These are phyloP conservation scores for Pristionchus entomophagus DNA, from an alignment of 2,888 invertebrate species.

Conservation along the genomic window DNA sequence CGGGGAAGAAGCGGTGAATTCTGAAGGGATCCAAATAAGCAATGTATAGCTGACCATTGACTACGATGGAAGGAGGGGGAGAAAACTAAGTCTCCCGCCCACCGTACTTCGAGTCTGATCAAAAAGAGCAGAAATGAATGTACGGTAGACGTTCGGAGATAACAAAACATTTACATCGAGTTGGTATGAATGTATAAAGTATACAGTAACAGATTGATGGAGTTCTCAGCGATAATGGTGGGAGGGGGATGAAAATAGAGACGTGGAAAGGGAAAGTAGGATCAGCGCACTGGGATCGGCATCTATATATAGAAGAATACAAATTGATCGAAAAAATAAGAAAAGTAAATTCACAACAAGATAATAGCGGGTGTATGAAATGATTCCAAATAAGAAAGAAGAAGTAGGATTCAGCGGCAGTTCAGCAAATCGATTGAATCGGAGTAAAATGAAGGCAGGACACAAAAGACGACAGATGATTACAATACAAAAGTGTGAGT, in stretches of 20 bases:
- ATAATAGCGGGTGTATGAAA: not conserved
- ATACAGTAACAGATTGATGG: conserved; percentile 36
- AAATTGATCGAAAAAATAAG: not conserved
- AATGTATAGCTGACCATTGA: conserved; percentile 29
- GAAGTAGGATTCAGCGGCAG: not conserved
- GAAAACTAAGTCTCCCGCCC: not conserved
- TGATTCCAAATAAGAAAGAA: conserved; percentile 4
- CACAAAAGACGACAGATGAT: not conserved
- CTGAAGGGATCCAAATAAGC: not conserved
- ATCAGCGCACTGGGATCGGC: conserved; percentile 2
- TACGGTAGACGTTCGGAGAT: not conserved
- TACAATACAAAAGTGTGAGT: not conserved
- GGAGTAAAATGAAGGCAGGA: not conserved
- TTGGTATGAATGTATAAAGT: conserved; percentile 29
- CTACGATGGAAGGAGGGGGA: not conserved
- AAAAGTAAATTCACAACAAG: conserved; percentile 1
- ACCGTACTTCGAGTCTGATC: not conserved
- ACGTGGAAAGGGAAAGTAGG: not conserved
- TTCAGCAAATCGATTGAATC: not conserved
- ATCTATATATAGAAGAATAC: not conserved
- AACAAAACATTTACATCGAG: conserved; percentile 47
- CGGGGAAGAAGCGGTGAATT: not conserved
- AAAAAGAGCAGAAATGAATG: not conserved
- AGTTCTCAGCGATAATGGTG: conserved; percentile 29
- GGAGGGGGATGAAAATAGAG: not conserved